Conservation (phyloP, 2,797 vertebrate species). For the Vipera ursinii region DNA sequence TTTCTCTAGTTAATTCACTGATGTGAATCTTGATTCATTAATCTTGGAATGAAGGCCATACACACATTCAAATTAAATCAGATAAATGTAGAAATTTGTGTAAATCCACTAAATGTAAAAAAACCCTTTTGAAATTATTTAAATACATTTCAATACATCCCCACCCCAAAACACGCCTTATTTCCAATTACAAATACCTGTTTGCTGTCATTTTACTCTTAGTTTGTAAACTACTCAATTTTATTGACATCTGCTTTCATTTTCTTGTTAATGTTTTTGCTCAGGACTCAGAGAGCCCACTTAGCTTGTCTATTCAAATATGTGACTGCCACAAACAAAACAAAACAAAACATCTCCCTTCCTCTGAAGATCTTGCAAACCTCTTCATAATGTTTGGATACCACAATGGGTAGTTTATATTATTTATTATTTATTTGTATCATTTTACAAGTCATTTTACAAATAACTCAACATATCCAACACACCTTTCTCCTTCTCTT, state of each 20-base stretch:
- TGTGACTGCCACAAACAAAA: not conserved
- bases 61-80: not conserved
- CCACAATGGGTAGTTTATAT: not conserved
- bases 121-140: not conserved
- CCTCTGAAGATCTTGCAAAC: not conserved
- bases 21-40: not conserved
- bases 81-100: not conserved
- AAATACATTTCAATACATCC: not conserved
- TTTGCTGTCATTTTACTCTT: not conserved
- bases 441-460: not conserved
- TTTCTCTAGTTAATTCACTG: not conserved
- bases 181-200: not conserved
- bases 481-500: not conserved
- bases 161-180: not conserved
- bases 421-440: not conserved
- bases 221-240: not conserved
- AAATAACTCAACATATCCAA: not conserved
- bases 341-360: not conserved
- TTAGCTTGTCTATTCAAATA: not conserved
- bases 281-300: not conserved
- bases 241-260: not conserved
- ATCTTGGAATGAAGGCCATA: not conserved
- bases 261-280: not conserved
- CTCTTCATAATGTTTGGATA: not conserved
- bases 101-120: not conserved